phyloP scores from a whole-genome alignment of 1,140 invertebrate species.

The Heliothis virescens region DNA sequence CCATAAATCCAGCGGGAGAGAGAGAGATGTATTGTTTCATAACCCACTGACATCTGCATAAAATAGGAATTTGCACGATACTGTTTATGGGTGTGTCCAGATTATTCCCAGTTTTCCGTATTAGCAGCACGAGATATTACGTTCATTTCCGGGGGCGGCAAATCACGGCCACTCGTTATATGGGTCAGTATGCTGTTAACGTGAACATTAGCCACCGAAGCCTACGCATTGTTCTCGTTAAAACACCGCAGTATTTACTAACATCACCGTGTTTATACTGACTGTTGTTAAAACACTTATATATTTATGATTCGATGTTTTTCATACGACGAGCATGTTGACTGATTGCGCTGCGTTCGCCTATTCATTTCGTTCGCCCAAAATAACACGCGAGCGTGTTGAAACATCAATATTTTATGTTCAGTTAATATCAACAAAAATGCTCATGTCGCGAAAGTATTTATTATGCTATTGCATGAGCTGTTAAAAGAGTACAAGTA shows the following conservation, averaged over 20 bases:
- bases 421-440: slow-evolving; percentile 42
- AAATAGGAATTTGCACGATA: neutral
- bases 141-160: slow-evolving; percentile 26
- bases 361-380: slow-evolving; percentile 45
- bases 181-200: slow-evolving; percentile 59
- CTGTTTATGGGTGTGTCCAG: neutral
- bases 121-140: neutral
- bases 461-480: neutral
- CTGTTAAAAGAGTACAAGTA: too few relatives aligned
- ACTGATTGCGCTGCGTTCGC: slow-evolving; percentile 42
- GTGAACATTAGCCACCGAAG: slow-evolving; percentile 27
- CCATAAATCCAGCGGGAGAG: neutral
- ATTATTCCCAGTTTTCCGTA: neutral
- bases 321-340: slow-evolving; percentile 62
- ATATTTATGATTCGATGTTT: slow-evolving; percentile 61
- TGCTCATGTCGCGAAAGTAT: slow-evolving; percentile 1
- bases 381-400: slow-evolving; percentile 42
- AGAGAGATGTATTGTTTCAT: too few relatives aligned
- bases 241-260: slow-evolving; percentile 69
- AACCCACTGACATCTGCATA: too few relatives aligned
- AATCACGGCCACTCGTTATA: slow-evolving; percentile 46
- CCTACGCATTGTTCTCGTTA: slow-evolving; percentile 65
- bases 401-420: slow-evolving; percentile 40
- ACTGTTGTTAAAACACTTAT: slow-evolving; percentile 57
- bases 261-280: slow-evolving; percentile 63